Base-by-base conservation (phyloP, 2,888 invertebrate genomes). In the Aquatica leii region DNA sequence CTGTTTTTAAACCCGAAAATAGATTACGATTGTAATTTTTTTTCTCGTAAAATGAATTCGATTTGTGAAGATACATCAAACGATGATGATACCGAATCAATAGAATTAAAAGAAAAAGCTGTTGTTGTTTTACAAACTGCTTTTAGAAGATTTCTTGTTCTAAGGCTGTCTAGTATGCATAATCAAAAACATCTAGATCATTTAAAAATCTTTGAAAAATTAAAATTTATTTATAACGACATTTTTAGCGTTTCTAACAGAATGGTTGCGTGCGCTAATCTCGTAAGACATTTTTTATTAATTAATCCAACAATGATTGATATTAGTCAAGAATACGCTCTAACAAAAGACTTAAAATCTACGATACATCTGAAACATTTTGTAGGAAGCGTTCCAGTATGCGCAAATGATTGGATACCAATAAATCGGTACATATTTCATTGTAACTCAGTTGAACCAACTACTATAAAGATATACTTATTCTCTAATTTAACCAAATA, bases 61-160 rank as follows among this genome's bases (percentile, higher is more conserved):
- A 1, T 48, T 51, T 15, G 21, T 18, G 54, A 20, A 52, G 40
- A 53, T 24, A 21, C 18, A 2, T 12, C n/a, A 9, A 17, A 2
- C 31, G 54, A 41, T n/a, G 18, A 46, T 2, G 75, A 77, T 35
- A 64, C 73, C 18, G 65, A 69, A 2, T 68, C 69, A 43, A 59
- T 70, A 0, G 73, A 76, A 56, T 48, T 62, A 14, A 65, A 69
- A 67, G 69, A 78, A 62, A 59, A 65, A n/a, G 71, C 76, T 0
- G 75, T 77, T 12, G 67, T 73, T 5, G 73, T 61, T 63, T 71
- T 81, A 5, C 80, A 80, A 60, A 69, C 79, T 0, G 73, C 73
- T 52, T 78, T 79, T 53, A 74, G 72, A 67, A 71, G 70, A 46
- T 55, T 74, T 11, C 76, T 72, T 58, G 69, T 76, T 2, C 65